Evolutionary conservation across 2,797 vertebrate species (phyloP).

Genomic region (Oreortyx pictus): DNA sequence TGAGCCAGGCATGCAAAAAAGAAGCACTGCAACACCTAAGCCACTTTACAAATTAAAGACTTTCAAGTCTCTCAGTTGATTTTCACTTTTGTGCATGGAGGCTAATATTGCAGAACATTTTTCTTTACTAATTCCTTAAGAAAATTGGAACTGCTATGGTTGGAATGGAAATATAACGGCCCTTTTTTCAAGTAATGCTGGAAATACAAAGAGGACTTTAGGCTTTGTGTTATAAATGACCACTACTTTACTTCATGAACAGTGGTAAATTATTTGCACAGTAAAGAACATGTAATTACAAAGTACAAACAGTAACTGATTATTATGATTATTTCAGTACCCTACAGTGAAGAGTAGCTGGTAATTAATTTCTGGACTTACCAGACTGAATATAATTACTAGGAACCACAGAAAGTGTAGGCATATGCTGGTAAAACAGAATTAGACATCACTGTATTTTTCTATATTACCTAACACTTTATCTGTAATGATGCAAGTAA

Average conservation of each 20-base stretch:
- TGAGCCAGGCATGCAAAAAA: background rate
- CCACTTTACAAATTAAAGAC: background rate
- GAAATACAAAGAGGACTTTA: conserved; percentile 6
- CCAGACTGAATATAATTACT: conserved; percentile 35
- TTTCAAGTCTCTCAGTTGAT: background rate
- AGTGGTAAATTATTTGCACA: conserved; percentile 5
- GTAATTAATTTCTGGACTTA: conserved; percentile 40
- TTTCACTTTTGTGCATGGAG: background rate
- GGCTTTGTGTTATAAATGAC: background rate
- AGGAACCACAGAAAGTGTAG: conserved; percentile 18
- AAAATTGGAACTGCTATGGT: background rate
- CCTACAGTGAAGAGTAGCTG: conserved; percentile 27
- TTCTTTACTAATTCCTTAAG: conserved; percentile 12
- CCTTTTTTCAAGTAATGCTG: conserved; percentile 6
- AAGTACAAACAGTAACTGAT: conserved; percentile 35
- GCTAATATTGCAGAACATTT: background rate
- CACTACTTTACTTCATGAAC: background rate
- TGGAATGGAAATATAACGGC: background rate
- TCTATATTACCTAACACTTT: background rate
- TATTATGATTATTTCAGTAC: conserved; percentile 37
- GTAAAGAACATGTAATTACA: conserved; percentile 34
- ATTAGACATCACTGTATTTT: conserved; percentile 7
- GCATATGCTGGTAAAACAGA: conserved; percentile 23
- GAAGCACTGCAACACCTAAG: background rate
- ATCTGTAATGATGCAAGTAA: background rate